Conservation (phyloP, 2,888 invertebrate species). For the Phengaris alcon region DNA sequence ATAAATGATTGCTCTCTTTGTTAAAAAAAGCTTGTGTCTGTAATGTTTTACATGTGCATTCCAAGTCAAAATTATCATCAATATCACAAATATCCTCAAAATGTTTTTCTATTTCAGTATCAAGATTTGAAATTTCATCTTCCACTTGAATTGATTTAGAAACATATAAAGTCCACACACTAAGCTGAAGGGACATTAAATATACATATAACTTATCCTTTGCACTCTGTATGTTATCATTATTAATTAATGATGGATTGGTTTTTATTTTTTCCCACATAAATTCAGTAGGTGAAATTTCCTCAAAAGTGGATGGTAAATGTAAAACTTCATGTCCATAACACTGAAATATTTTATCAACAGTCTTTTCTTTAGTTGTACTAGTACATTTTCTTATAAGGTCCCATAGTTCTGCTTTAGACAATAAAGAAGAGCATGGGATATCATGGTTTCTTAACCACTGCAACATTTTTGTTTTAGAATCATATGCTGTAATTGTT, state of each 20-base stretch:
- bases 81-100: slow-evolving; percentile 19
- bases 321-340: slow-evolving; percentile 53
- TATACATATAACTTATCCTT: slow-evolving; percentile 31
- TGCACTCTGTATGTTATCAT: slow-evolving; percentile 31
- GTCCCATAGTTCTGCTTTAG: slow-evolving; percentile 52
- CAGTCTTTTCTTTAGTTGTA: slow-evolving; percentile 38
- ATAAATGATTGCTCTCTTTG: neutral
- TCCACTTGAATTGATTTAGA: neutral
- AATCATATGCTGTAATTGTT: slow-evolving; percentile 47
- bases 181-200: slow-evolving; percentile 33
- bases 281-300: slow-evolving; percentile 48
- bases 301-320: slow-evolving; percentile 47
- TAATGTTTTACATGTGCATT: neutral
- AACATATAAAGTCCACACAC: slow-evolving; percentile 40
- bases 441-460: slow-evolving; percentile 51
- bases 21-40: neutral
- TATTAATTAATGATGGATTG: neutral
- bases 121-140: slow-evolving; percentile 38
- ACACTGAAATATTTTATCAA: slow-evolving; percentile 49
- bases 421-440: slow-evolving; percentile 48
- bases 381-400: slow-evolving; percentile 45
- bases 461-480: slow-evolving; percentile 51
- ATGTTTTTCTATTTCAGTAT: slow-evolving; percentile 40
- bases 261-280: slow-evolving; percentile 47
- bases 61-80: slow-evolving; percentile 31